Conservation (phyloP, 1,140 invertebrate genomes). For the Sycophila sp. region DNA sequence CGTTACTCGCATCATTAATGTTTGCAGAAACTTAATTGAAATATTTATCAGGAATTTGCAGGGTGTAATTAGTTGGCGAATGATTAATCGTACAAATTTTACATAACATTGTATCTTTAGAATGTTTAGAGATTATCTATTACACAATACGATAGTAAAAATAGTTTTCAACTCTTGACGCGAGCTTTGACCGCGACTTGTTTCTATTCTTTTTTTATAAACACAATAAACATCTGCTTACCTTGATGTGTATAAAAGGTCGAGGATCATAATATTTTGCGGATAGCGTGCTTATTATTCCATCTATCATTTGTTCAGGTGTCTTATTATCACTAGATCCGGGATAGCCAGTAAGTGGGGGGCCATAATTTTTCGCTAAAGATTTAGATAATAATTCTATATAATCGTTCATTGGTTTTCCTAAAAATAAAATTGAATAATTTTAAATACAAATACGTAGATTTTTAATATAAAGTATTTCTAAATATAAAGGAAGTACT, state of each 20-base stretch:
- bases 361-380: constrained; percentile 59
- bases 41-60: too few relatives aligned
- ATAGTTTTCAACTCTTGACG: too few relatives aligned
- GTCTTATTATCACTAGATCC: constrained; percentile 57
- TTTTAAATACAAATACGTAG: not conserved
- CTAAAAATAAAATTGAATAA: constrained; percentile 41
- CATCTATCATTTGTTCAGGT: constrained; percentile 62
- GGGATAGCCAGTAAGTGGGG: constrained; percentile 58
- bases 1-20: too few relatives aligned
- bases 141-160: too few relatives aligned
- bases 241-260: constrained; percentile 64
- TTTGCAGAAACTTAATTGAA: too few relatives aligned
- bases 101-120: too few relatives aligned
- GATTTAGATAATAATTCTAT: constrained; percentile 60
- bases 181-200: too few relatives aligned
- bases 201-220: not conserved
- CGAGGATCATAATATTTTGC: constrained; percentile 55
- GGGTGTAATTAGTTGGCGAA: too few relatives aligned
- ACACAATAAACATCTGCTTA: too few relatives aligned
- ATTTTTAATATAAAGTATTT: not conserved
- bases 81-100: too few relatives aligned
- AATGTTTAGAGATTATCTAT: too few relatives aligned
- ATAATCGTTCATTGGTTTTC: constrained; percentile 60
- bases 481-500: not conserved
- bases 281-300: constrained; percentile 58